Percentiles rank a stretch among this genome's conserved stretches.
phyloP scores from a whole-genome alignment of 1,140 invertebrate genomes.

The Lasaia peninsularis region DNA sequence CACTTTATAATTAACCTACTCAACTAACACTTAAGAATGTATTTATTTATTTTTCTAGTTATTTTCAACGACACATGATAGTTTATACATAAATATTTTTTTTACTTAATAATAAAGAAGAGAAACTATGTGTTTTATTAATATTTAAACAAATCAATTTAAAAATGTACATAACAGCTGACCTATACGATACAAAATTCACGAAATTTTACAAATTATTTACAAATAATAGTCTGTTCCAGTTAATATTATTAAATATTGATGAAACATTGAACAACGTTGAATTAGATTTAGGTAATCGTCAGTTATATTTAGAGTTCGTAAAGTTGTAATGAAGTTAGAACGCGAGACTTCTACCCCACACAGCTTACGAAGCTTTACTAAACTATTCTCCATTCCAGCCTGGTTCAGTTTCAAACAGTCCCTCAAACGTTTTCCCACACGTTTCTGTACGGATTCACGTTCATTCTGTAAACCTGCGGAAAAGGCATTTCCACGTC shows the following conservation, averaged over 20 bases:
- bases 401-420: slow-evolving; percentile 26
- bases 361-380: slow-evolving; percentile 42
- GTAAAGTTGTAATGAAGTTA: slow-evolving; percentile 23
- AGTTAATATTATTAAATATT: background rate
- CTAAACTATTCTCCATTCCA: slow-evolving; percentile 38
- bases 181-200: no score
- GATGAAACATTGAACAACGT: background rate
- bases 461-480: slow-evolving; percentile 58
- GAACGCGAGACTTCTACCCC: slow-evolving; percentile 23
- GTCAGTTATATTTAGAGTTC: slow-evolving; percentile 14
- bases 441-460: slow-evolving; percentile 47
- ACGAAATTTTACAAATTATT: background rate
- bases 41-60: no score
- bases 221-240: background rate
- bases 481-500: slow-evolving; percentile 58
- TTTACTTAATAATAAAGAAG: no score
- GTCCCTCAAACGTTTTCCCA: slow-evolving; percentile 47
- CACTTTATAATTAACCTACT: no score
- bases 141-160: no score
- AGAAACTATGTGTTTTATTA: no score
- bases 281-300: background rate
- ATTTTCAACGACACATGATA: no score
- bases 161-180: no score
- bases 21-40: no score
- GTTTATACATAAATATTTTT: no score